Conservation (phyloP, 2,113 vertebrate species). For the Lagopus muta region DNA sequence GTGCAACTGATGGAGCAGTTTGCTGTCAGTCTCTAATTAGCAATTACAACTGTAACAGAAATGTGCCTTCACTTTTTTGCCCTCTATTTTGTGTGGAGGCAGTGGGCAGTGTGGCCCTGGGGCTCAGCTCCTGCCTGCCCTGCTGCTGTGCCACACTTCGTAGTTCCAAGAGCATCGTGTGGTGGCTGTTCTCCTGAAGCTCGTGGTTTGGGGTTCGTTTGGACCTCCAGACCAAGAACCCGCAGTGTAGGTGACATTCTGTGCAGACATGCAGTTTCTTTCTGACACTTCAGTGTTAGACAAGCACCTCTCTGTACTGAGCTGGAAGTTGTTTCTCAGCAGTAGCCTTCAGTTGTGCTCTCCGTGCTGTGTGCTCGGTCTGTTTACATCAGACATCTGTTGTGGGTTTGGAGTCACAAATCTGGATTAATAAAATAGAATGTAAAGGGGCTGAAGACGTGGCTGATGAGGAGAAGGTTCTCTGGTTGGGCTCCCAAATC, state of each 20-base stretch:
- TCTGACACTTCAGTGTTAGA: neutral
- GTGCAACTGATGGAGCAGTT: neutral
- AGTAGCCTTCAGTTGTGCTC: neutral
- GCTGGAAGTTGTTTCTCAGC: neutral
- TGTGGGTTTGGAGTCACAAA: neutral
- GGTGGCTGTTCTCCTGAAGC: neutral
- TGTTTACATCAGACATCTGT: neutral
- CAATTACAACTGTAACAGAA: neutral
- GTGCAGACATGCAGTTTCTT: neutral
- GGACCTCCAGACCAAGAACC: neutral
- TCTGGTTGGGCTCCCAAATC: neutral
- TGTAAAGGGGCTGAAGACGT: neutral
- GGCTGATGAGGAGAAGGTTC: neutral
- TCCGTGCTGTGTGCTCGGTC: neutral
- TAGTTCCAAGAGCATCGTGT: rapidly evolving
- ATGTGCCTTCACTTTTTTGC: neutral
- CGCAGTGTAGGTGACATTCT: neutral
- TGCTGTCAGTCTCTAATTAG: neutral
- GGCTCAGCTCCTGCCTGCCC: rapidly evolving
- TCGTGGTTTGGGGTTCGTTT: rapidly evolving
- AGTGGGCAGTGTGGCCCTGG: rapidly evolving
- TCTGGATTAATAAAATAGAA: neutral
- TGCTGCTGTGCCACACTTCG: rapidly evolving
- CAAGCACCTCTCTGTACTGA: neutral
- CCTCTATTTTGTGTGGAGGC: neutral